Evolutionary conservation across 2,797 vertebrate species (phyloP).

Genomic region (Menidia menidia): DNA sequence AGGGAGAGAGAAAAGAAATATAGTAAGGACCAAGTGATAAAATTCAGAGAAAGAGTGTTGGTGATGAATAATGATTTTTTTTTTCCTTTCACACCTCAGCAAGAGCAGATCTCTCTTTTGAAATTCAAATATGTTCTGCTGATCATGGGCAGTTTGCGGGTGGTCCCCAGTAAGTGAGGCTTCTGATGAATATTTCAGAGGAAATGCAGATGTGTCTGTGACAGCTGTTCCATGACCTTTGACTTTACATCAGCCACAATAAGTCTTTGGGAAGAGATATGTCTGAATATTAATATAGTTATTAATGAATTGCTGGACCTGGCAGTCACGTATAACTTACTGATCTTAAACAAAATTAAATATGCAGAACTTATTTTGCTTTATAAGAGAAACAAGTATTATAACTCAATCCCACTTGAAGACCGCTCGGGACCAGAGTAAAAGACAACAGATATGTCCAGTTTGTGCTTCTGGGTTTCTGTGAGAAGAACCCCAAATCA

Average conservation of each 20-base stretch:
- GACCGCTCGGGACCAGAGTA: conserved; percentile 20
- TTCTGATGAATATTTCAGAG: conserved; percentile 63
- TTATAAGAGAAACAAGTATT: conserved; percentile 12
- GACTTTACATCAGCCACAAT: conserved; percentile 24
- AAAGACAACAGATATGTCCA: neutral
- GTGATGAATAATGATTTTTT: conserved; percentile 66
- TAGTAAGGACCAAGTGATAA: conserved; percentile 1
- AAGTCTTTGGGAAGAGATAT: conserved; percentile 1
- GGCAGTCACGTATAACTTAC: neutral
- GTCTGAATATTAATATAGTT: conserved; percentile 11
- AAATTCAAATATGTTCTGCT: conserved; percentile 65
- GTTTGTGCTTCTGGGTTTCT: neutral
- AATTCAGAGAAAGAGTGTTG: conserved; percentile 26
- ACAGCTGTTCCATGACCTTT: conserved; percentile 51
- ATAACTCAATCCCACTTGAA: conserved; percentile 18
- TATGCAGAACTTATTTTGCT: neutral
- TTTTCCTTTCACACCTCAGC: conserved; percentile 54
- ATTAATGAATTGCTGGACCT: neutral
- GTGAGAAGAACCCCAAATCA: no score
- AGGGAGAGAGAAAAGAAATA: conserved; percentile 18
- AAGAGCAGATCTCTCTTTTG: conserved; percentile 53
- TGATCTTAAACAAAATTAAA: conserved; percentile 6
- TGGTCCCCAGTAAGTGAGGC: conserved; percentile 52
- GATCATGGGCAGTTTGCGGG: conserved; percentile 49
- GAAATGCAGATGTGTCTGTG: conserved; percentile 25